A percentile compares a stretch with the other conserved stretches of the same genome.
phyloP scores from a whole-genome alignment of 2,888 invertebrate species.

The Liopterus haemorrhoidalis region DNA sequence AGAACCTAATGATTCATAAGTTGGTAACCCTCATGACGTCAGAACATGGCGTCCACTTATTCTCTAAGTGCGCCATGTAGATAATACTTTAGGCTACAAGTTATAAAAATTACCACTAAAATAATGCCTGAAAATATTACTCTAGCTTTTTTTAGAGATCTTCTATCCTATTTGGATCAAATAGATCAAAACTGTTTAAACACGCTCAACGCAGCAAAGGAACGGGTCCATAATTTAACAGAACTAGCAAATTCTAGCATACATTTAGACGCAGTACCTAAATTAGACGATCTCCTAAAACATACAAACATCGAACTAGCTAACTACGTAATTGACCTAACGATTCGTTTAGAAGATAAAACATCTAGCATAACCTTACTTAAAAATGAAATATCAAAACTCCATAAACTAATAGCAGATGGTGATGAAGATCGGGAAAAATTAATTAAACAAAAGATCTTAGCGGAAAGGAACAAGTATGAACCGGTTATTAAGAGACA shows the following conservation, averaged over 20 bases:
- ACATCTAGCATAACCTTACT: constrained; percentile 54
- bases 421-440: constrained; percentile 44
- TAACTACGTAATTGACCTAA: constrained; percentile 55
- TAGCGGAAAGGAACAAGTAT: constrained; percentile 63
- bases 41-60: no score
- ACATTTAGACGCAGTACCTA: constrained; percentile 41
- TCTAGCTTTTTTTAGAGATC: constrained; percentile 50
- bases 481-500: constrained; percentile 69
- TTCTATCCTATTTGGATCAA: constrained; percentile 60
- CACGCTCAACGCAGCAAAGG: constrained; percentile 38
- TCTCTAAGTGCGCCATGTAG: no score
- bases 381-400: constrained; percentile 54
- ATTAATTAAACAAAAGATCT: constrained; percentile 46
- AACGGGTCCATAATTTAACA: constrained; percentile 35
- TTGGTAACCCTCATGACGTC: no score
- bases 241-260: constrained; percentile 37
- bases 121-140: no score
- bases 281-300: constrained; percentile 51
- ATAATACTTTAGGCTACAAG: no score
- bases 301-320: constrained; percentile 56
- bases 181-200: constrained; percentile 48
- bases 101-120: no score
- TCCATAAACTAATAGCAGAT: constrained; percentile 48
- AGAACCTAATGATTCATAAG: no score
- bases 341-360: constrained; percentile 56